Evolutionary conservation across 2,113 vertebrate genomes (phyloP).

Genomic region (Macquaria ambigua): DNA sequence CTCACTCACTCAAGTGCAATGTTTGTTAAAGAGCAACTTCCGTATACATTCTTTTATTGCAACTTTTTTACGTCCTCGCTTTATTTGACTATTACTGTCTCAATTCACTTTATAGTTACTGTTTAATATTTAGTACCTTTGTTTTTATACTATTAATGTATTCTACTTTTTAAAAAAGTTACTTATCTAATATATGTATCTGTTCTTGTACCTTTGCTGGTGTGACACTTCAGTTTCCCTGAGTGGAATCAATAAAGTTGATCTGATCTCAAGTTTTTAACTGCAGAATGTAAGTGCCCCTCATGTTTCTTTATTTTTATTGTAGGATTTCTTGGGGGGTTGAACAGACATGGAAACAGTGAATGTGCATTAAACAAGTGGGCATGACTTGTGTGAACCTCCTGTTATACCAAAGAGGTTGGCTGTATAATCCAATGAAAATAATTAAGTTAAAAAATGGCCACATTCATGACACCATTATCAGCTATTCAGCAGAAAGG

Average conservation of each 20-base stretch:
- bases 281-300: too few relatives aligned
- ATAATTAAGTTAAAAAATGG: slow-evolving; percentile 4
- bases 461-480: slow-evolving; percentile 25
- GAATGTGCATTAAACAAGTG: neutral
- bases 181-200: neutral
- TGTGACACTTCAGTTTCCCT: too few relatives aligned
- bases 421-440: slow-evolving; percentile 21
- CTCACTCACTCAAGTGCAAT: too few relatives aligned
- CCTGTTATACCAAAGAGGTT: neutral
- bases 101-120: neutral
- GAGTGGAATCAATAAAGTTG: neutral
- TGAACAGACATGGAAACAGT: neutral
- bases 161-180: too few relatives aligned
- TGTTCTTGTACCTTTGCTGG: neutral
- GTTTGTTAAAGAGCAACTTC: too few relatives aligned
- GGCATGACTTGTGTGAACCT: neutral
- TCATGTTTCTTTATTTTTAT: neutral
- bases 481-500: slow-evolving; percentile 17
- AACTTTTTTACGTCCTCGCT: neutral
- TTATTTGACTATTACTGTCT: neutral
- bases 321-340: neutral
- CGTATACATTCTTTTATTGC: too few relatives aligned
- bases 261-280: too few relatives aligned
- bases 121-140: too few relatives aligned
- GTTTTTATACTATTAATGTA: neutral